Evolutionary conservation across 92 coral and sea anemone species (phyloP).

Genomic region (Pocillopora meandrina): DNA sequence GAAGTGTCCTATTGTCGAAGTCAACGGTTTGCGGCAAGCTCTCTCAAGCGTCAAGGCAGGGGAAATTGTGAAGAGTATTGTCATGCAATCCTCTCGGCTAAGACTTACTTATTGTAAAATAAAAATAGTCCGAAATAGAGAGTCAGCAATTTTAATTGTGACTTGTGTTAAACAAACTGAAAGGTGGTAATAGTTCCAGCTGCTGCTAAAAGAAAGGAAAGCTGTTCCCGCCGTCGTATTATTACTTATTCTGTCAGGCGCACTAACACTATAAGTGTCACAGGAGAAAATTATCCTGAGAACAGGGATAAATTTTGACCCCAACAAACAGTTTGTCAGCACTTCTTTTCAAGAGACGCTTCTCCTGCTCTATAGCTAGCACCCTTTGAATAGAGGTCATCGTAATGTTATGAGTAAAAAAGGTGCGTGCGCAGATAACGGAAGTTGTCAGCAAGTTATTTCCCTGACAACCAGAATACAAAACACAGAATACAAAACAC

Average conservation of each 20-base stretch:
- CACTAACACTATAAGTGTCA: too few relatives aligned
- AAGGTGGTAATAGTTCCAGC: neutral
- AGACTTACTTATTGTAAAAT: neutral
- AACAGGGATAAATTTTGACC: neutral
- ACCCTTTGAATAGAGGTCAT: too few relatives aligned
- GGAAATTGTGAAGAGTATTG: neutral
- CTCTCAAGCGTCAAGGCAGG: neutral
- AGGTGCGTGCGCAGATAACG: too few relatives aligned
- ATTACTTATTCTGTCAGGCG: too few relatives aligned
- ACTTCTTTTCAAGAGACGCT: neutral
- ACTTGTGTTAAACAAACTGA: neutral
- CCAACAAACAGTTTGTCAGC: neutral
- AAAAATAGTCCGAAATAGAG: neutral
- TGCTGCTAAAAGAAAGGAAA: too few relatives aligned
- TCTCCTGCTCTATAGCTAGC: too few relatives aligned
- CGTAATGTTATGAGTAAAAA: too few relatives aligned
- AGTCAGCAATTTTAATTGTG: neutral
- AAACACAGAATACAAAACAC: too few relatives aligned
- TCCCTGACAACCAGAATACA: too few relatives aligned
- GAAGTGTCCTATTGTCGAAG: neutral
- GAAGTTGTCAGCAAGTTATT: too few relatives aligned
- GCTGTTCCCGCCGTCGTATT: too few relatives aligned
- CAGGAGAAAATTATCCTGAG: neutral
- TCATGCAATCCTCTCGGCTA: neutral
- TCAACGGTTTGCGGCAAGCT: neutral